Evolutionary conservation across 2,113 vertebrate genomes (phyloP).

Genomic region (Columba livia): DNA sequence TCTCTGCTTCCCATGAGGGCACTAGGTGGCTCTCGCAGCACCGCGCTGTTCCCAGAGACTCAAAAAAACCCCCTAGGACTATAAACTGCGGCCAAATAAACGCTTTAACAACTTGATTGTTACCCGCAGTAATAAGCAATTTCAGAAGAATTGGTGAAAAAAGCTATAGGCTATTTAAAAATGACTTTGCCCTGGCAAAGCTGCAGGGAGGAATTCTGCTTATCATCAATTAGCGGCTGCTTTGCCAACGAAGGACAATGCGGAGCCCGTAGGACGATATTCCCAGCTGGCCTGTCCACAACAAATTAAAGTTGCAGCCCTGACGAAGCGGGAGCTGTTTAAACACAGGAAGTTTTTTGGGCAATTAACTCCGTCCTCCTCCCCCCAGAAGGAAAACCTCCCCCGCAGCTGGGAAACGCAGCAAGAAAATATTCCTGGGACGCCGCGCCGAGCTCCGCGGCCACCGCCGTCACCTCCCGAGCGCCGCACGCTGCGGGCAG

Average conservation of each 20-base stretch:
- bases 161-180: not conserved
- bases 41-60: not conserved
- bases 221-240: not conserved
- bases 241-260: not conserved
- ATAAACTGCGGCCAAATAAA: not conserved
- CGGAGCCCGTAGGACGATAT: not conserved
- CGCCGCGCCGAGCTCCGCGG: not conserved
- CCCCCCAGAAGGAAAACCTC: constrained; percentile 1
- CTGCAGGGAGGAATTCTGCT: not conserved
- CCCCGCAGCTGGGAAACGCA: not conserved
- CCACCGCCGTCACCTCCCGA: too few relatives aligned
- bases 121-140: not conserved
- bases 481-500: not conserved
- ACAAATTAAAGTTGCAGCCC: not conserved
- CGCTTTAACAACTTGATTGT: not conserved
- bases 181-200: not conserved
- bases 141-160: not conserved
- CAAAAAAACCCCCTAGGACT: not conserved
- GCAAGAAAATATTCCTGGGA: not conserved
- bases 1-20: not conserved
- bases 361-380: not conserved
- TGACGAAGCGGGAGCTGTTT: not conserved
- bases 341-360: constrained; percentile 32
- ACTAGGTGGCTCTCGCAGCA: constrained; percentile 51
- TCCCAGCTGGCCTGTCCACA: not conserved